Evolutionary conservation across 2,888 invertebrate genomes (phyloP).

Genomic region (Ormyrus thymus): DNA sequence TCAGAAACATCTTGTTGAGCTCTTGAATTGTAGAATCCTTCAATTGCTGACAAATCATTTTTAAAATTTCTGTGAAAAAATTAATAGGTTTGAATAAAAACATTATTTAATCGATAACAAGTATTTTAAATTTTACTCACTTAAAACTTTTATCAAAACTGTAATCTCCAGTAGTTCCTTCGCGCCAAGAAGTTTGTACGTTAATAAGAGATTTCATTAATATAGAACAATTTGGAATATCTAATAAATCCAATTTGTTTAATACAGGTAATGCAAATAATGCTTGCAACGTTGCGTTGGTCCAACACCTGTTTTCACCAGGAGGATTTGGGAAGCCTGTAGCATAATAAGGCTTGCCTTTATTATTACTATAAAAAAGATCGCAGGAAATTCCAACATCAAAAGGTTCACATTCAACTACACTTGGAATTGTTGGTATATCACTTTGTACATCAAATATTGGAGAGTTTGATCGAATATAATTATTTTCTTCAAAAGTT

Average conservation of each 20-base stretch:
- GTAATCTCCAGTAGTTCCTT: constrained; percentile 59
- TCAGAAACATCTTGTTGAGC: constrained; percentile 70
- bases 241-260: constrained; percentile 58
- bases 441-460: constrained; percentile 28
- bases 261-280: constrained; percentile 66
- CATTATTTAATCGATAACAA: constrained; percentile 9
- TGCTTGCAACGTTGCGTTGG: constrained; percentile 68
- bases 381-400: constrained; percentile 50
- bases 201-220: constrained; percentile 61
- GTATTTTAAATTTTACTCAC: constrained; percentile 57
- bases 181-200: constrained; percentile 63
- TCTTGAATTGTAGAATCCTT: constrained; percentile 66
- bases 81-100: constrained; percentile 7
- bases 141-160: constrained; percentile 61
- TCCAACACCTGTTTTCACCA: constrained; percentile 70
- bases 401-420: constrained; percentile 48
- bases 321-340: constrained; percentile 70
- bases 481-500: constrained; percentile 16
- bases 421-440: constrained; percentile 20
- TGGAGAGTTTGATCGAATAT: constrained; percentile 11
- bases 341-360: constrained; percentile 60
- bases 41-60: constrained; percentile 63
- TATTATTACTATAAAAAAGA: constrained; percentile 31
- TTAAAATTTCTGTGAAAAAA: constrained; percentile 61
- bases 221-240: constrained; percentile 59